Conservation (phyloP, 2,113 vertebrate genomes). For the Tragelaphus scriptus region DNA sequence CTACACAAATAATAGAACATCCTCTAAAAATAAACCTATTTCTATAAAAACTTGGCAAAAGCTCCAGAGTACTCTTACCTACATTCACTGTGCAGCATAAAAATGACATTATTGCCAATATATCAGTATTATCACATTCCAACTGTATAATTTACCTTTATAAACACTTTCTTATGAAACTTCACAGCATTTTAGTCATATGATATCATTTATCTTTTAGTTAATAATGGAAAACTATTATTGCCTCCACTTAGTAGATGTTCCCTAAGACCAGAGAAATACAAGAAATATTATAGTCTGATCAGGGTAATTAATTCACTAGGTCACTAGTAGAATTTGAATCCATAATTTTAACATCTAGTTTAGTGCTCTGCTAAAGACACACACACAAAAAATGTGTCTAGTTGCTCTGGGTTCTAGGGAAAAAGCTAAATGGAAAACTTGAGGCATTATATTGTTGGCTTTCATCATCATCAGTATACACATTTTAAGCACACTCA, state of each 20-base stretch:
- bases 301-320: neutral
- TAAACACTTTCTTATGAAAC: neutral
- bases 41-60: neutral
- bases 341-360: neutral
- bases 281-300: neutral
- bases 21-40: neutral
- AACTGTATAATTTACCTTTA: neutral
- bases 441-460: neutral
- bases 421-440: neutral
- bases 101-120: neutral
- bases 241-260: neutral
- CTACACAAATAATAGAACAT: neutral
- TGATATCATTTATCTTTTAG: neutral
- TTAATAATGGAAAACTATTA: neutral
- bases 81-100: neutral
- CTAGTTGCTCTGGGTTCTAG: neutral
- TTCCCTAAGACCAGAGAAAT: neutral
- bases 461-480: neutral
- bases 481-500: neutral
- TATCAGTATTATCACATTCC: neutral
- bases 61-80: no score
- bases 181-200: neutral
- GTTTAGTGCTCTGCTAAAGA: neutral
- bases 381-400: neutral
- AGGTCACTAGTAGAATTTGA: neutral